A percentile compares a stretch with the other conserved stretches of the same genome.
These are phyloP conservation scores for Austrolebias charrua DNA, from an alignment of 2,797 vertebrate genomes.

Conservation along the genomic window DNA sequence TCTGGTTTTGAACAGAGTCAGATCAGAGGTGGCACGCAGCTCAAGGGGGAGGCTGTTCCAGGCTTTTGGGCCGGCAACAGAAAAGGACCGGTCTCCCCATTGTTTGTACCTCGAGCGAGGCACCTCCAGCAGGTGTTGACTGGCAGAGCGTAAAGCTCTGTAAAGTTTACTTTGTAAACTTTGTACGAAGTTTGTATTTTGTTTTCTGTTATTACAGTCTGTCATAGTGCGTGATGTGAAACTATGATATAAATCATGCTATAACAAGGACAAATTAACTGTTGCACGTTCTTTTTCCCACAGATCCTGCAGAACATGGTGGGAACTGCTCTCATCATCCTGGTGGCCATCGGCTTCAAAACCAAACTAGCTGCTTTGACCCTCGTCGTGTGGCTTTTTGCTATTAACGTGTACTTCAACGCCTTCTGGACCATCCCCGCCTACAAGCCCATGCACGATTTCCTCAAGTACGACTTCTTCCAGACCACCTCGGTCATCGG, in stretches of 20 bases:
- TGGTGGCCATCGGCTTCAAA: conserved; percentile 97
- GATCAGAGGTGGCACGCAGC: too few relatives aligned
- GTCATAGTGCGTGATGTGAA: not conserved
- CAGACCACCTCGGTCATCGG: conserved; percentile 98
- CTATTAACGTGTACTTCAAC: conserved; percentile 97
- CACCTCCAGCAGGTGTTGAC: too few relatives aligned
- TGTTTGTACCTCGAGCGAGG: too few relatives aligned
- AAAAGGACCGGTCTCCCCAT: too few relatives aligned
- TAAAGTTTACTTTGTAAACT: too few relatives aligned
- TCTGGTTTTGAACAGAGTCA: too few relatives aligned
- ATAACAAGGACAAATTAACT: not conserved
- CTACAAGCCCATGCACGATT: conserved; percentile 99
- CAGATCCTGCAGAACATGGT: conserved; percentile 98
- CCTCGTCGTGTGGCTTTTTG: conserved; percentile 93
- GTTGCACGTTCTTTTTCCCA: not conserved
- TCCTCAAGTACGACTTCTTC: conserved; percentile 99
- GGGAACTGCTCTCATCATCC: conserved; percentile 92
- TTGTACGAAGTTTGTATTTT: too few relatives aligned
- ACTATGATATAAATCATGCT: not conserved
- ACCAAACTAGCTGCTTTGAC: conserved; percentile 96
- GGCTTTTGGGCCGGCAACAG: too few relatives aligned
- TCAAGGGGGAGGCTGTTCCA: too few relatives aligned
- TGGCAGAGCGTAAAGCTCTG: too few relatives aligned
- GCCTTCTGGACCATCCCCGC: conserved; percentile 95
- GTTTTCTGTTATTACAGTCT: not conserved